Base-by-base conservation (phyloP, 2,888 invertebrate genomes). In the Epinotia brunnichana region DNA sequence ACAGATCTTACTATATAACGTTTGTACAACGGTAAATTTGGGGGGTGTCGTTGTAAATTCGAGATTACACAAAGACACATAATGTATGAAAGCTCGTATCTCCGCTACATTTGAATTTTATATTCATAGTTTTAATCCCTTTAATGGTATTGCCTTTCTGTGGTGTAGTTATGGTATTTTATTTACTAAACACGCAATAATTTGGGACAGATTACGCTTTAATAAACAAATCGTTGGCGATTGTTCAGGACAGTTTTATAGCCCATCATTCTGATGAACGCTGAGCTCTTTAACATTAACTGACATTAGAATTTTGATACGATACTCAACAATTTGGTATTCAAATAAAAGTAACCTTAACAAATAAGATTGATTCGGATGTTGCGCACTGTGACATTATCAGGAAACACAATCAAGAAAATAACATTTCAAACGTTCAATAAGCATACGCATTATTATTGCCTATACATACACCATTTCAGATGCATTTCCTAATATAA, bases 111-210 rank as follows among this genome's bases (percentile, higher is more conserved):
- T 54, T 3, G 53, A 54, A 21, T 54, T 48, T 54, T 60, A 51
- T 39, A 53, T 24, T 60, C 41, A 19, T 61, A 59, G 56, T 21
- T 63, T 3, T 60, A 66, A 70, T 70, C 64, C 19, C 17, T 44
- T 10, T 66, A 66, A 71, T 64, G 59, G 51, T 39, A 2, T 39
- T 48, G 57, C 39, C 7, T 60, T 66, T 53, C 63, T 11, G 17
- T 56, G 21, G 19, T 48, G 35, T 35, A 24, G 39, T 54, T 41
- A 48, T 67, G 21, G 41, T 66, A 53, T 44, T 72, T 67, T 72
- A 72, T 39, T 29, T 24, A 39, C 54, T 54, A 67, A 61, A 67
- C 61, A 67, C 35, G 54, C 39, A 51, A 39, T 72, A 17, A 48
- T 19, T 61, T 35, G 19, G 44, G 21, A 35, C 19, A 56, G 61